Evolutionary conservation across 2,797 vertebrate species (phyloP).

Genomic region (Aplochiton taeniatus): DNA sequence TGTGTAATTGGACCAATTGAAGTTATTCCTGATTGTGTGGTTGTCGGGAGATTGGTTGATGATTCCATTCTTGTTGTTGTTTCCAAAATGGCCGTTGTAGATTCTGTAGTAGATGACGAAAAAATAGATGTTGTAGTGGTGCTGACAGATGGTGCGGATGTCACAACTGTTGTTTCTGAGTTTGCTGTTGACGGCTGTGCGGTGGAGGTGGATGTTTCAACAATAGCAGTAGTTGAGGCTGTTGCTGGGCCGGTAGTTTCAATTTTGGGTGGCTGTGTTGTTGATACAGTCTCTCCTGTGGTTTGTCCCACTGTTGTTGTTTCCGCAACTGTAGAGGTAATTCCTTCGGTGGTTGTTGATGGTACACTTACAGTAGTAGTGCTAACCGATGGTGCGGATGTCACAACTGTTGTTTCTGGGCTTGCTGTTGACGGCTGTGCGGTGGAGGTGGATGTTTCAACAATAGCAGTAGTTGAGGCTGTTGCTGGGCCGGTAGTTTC

Average conservation of each 20-base stretch:
- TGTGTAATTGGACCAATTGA: background rate
- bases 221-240: background rate
- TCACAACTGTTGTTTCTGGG: constrained; percentile 2
- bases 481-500: background rate
- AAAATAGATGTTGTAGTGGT: background rate
- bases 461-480: background rate
- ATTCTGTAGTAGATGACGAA: constrained; percentile 3
- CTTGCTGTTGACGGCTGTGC: background rate
- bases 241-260: background rate
- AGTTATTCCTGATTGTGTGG: too few relatives aligned
- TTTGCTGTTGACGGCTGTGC: background rate
- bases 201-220: background rate
- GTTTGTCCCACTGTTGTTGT: background rate
- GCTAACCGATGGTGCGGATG: background rate
- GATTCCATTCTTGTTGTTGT: too few relatives aligned
- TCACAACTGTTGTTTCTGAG: constrained; percentile 2
- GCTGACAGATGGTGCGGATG: background rate
- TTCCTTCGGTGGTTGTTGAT: constrained; percentile 1
- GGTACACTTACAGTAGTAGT: background rate
- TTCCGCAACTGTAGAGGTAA: background rate
- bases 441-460: background rate
- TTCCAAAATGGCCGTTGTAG: background rate
- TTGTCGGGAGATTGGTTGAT: too few relatives aligned
- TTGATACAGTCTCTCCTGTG: constrained; percentile 3
- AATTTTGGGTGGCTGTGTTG: background rate